These are phyloP conservation scores for Melospiza melodia DNA, from an alignment of 2,113 vertebrate species.

Conservation along the genomic window DNA sequence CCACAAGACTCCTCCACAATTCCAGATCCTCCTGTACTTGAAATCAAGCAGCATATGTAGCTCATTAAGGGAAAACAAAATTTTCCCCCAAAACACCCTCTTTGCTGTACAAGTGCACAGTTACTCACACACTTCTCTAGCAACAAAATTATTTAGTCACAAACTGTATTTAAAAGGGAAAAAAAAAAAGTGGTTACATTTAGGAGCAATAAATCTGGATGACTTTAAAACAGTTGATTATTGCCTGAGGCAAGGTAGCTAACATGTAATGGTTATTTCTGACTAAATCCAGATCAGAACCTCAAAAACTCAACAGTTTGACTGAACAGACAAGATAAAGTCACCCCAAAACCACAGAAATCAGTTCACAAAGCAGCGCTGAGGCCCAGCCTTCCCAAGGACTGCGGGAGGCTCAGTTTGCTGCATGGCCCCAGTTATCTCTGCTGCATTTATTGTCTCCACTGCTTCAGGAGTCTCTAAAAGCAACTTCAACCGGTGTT, in stretches of 20 bases:
- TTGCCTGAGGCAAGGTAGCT: not conserved
- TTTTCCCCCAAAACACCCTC: not conserved
- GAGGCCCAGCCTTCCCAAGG: accelerated
- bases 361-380: accelerated
- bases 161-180: not conserved
- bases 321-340: not conserved
- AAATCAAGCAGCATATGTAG: not conserved
- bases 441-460: not conserved
- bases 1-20: not conserved
- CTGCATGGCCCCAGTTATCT: not conserved
- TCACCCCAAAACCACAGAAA: not conserved
- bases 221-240: not conserved
- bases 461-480: not conserved
- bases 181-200: not conserved
- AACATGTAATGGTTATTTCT: not conserved
- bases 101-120: not conserved
- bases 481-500: accelerated
- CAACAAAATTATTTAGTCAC: not conserved
- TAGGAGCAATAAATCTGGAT: not conserved
- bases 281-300: not conserved
- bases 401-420: accelerated
- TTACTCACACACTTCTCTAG: not conserved
- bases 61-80: not conserved
- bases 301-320: not conserved
- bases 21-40: not conserved